These are phyloP conservation scores for Microhierax caerulescens DNA, from an alignment of 2,797 vertebrate genomes.

Conservation along the genomic window DNA sequence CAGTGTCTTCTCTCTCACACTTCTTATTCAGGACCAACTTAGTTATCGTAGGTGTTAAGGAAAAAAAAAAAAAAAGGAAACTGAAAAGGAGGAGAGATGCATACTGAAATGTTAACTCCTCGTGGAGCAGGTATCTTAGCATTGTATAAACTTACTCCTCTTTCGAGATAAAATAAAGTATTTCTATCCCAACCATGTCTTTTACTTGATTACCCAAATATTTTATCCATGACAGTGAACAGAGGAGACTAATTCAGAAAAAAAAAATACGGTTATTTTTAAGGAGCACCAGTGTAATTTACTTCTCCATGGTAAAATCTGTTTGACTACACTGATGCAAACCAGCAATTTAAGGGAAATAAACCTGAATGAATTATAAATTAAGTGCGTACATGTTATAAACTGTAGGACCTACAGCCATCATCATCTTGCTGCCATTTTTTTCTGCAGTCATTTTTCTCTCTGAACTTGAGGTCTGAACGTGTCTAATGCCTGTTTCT, in stretches of 20 bases:
- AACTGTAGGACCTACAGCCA: background rate
- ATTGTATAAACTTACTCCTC: constrained; percentile 52
- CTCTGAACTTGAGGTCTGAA: background rate
- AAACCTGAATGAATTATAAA: background rate
- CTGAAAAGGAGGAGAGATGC: background rate
- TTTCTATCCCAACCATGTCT: constrained; percentile 61
- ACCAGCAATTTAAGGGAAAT: background rate
- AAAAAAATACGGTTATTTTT: background rate
- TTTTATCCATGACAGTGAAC: background rate
- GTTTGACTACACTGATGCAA: background rate
- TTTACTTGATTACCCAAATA: constrained; percentile 40
- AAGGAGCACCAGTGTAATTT: background rate
- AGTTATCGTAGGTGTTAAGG: constrained; percentile 22
- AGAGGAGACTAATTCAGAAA: background rate
- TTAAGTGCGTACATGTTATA: background rate
- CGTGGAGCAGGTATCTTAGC: constrained; percentile 18
- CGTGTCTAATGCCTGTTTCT: constrained; percentile 15
- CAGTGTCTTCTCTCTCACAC: constrained; percentile 24
- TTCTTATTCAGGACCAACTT: constrained; percentile 52
- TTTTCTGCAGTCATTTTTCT: background rate
- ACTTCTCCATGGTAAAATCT: background rate
- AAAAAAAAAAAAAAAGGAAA: background rate
- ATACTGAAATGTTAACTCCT: constrained; percentile 34
- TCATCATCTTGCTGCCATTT: background rate
- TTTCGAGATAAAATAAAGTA: constrained; percentile 54